phyloP scores from a whole-genome alignment of 2,113 vertebrate species.

The Melanotaenia duboulayi region DNA sequence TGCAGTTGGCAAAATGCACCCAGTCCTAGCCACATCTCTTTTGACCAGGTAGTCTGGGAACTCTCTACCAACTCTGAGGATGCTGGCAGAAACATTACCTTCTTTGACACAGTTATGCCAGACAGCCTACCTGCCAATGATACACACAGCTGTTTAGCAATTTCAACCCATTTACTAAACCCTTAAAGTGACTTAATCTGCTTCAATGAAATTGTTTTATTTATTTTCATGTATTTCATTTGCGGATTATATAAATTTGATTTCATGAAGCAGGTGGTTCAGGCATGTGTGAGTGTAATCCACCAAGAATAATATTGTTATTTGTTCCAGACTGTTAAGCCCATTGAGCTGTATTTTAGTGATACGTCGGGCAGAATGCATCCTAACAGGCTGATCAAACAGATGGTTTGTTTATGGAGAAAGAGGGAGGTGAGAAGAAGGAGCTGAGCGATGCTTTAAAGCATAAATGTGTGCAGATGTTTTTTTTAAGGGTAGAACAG shows the following conservation, averaged over 20 bases:
- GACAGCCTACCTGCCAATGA: not conserved
- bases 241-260: conserved; percentile 49
- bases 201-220: conserved; percentile 33
- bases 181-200: too few relatives aligned
- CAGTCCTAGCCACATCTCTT: conserved; percentile 5
- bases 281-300: conserved; percentile 63
- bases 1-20: conserved; percentile 1
- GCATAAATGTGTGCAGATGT: conserved; percentile 24
- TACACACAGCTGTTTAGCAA: conserved; percentile 38
- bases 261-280: conserved; percentile 64
- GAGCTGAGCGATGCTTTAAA: conserved; percentile 10
- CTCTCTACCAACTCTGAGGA: conserved; percentile 7
- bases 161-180: conserved; percentile 18
- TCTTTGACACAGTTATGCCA: conserved; percentile 21
- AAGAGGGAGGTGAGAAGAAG: not conserved
- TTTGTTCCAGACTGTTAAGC: conserved; percentile 69
- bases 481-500: conserved; percentile 7
- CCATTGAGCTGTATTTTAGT: conserved; percentile 59
- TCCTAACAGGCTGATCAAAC: conserved; percentile 44
- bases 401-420: conserved; percentile 46
- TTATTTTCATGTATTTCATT: conserved; percentile 35
- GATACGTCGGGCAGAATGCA: conserved; percentile 52
- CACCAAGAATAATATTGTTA: conserved; percentile 68
- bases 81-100: conserved; percentile 12
- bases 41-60: conserved; percentile 23